Base-by-base conservation (phyloP, 2,113 vertebrate species). In the Channa argus region DNA sequence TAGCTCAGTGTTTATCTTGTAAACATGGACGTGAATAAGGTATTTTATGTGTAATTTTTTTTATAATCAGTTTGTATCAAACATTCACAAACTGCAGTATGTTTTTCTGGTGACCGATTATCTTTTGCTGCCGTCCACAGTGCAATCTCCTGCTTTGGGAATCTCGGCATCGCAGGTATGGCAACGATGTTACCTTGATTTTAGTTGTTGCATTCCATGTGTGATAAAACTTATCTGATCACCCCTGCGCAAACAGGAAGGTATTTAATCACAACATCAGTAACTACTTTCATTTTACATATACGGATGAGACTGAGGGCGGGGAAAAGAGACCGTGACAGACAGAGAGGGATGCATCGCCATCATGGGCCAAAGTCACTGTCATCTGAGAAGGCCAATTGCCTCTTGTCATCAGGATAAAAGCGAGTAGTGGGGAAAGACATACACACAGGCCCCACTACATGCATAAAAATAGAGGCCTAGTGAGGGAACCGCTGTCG, bases 361-460 rank as follows among this genome's bases (percentile, higher is more conserved):
- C 72, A 64, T 88, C 75, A 86, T 51, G 84, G 74, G 88, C 82
- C 88, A 79, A 85, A 80, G 66, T 77, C 79, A 70, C 63, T 82
- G 88, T 86, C 78, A 88, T 88, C 69, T 83, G 84, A 82, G 77
- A 90, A 91, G 85, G 82, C 82, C 86, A 83, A 82, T 85, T 86
- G 84, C 86, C 53, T 83, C 77, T 75, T 88, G 83, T 86, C 84
- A 80, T 83, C 65, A 65, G 71, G 65, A 61, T 77, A 71, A 75
- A 81, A 88, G 61, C 49, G 39, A 63, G 68, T 44, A n/a, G 70
- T 52, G 70, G 68, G 67, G 67, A 80, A 50, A 86, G 71, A 52
- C 71, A 66, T 80, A 67, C 80, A 79, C 46, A 66, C 46, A 52
- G 53, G 7, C 38, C 8, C 5, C 39, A 24, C 39, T 46, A 47